Evolutionary conservation across 2,113 vertebrate genomes (phyloP), one percentile per base, ranked within the genome.

Genomic region (Lates calcarifer): DNA sequence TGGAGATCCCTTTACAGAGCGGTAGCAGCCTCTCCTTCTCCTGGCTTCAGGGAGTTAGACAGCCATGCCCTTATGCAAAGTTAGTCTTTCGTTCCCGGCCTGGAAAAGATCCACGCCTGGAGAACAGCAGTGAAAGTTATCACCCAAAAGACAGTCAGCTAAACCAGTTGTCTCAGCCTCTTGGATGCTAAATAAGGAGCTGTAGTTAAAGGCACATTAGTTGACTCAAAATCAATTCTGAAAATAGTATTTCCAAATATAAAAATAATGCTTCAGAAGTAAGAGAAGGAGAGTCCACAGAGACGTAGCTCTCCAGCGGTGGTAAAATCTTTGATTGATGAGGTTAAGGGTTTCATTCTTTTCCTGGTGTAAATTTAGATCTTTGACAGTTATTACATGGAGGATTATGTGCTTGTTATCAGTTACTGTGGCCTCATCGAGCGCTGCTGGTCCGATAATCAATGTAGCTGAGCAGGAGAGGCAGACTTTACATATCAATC

Each of bases 341-440:
- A 82, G 74, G 65, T 75, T 72, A 74, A 41, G 67, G 35, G 51
- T 61, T 53, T 80, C 61, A 71, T 78, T 57, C 15, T 85, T 79
- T 62, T 71, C 53, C 74, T 33, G 45, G 67, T 82, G 61, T 89
- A 72, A 77, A 83, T 79, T 68, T 74, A 82, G 69, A 81, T 70
- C 58, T 51, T 61, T 78, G 79, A 85, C 78, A 83, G 73, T 55
- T 62, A 77, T 84, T 85, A 68, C 35, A 2, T 60, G 64, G 57
- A 66, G 74, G 87, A 82, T 90, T 84, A 82, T 81, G 81, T 89
- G 80, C 72, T 80, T 66, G 79, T 89, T 85, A 84, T 87, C 81
- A 12, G 28, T 74, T 71, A 45, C 57, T 67, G 75, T 72, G 82
- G 84, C 77, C 70, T 74, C 79, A 83, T 75, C 24, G 33, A 87